These are phyloP conservation scores for Phocoena sinus DNA, from an alignment of 2,113 vertebrate species.

Conservation along the genomic window DNA sequence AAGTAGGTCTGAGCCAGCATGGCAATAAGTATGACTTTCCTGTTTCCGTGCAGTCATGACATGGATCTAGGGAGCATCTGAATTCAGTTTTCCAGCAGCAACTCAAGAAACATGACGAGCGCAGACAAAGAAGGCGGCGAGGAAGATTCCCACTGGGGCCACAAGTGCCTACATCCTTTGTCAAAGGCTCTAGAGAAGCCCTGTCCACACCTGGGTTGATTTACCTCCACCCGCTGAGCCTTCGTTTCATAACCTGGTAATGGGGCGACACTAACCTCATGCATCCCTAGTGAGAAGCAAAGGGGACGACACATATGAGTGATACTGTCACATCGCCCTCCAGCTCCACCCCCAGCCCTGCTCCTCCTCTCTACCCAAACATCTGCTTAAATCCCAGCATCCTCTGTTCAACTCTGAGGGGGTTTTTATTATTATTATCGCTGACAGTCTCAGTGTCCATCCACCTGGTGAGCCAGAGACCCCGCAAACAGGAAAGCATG, in stretches of 20 bases:
- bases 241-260: neutral
- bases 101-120: accelerated
- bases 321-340: accelerated
- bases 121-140: accelerated
- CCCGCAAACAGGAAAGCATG: accelerated
- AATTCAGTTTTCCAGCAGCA: neutral
- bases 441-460: neutral
- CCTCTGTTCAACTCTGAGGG: neutral
- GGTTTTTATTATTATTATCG: accelerated
- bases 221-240: accelerated
- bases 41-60: accelerated
- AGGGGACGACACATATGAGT: accelerated
- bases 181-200: neutral
- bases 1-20: accelerated
- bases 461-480: neutral
- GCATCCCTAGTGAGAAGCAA: neutral
- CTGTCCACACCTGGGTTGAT: accelerated
- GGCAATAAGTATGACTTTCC: neutral
- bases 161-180: accelerated
- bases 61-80: accelerated
- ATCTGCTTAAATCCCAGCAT: neutral
- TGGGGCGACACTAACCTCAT: neutral
- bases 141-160: neutral
- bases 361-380: neutral
- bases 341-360: accelerated